phyloP scores from a whole-genome alignment of 92 coral and sea anemone genomes.

The Phenganax subtilis region DNA sequence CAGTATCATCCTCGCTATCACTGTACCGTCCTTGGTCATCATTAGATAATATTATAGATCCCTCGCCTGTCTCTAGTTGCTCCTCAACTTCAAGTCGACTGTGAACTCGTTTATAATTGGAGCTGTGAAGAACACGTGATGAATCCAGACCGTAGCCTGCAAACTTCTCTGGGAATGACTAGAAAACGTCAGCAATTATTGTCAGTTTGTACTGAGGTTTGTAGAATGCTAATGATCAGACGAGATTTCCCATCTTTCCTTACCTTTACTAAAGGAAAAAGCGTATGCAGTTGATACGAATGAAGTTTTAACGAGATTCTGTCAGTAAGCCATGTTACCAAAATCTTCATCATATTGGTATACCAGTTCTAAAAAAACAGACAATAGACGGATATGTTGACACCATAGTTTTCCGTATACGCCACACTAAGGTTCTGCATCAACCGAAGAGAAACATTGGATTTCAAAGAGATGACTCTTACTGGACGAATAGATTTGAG shows the following conservation, averaged over 20 bases:
- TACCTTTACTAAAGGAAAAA: constrained; percentile 84
- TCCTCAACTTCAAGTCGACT: constrained; percentile 89
- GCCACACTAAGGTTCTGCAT: neutral
- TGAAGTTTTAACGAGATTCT: constrained; percentile 85
- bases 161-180: constrained; percentile 78
- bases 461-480: neutral
- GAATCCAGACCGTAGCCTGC: constrained; percentile 49
- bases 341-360: constrained; percentile 59
- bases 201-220: neutral
- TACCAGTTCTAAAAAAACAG: constrained; percentile 68
- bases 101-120: constrained; percentile 75
- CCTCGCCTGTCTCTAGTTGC: constrained; percentile 77
- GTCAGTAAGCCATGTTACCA: constrained; percentile 87
- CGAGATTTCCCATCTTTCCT: neutral
- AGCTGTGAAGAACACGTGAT: constrained; percentile 59
- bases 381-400: neutral
- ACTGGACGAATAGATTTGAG: neutral
- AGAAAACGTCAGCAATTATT: neutral
- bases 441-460: neutral
- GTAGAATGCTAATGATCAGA: neutral
- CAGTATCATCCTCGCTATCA: constrained; percentile 77
- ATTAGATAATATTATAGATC: constrained; percentile 60
- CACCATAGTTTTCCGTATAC: neutral
- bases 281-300: constrained; percentile 82
- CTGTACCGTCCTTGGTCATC: constrained; percentile 61